A percentile compares a stretch with the other conserved stretches of the same genome.
These are phyloP conservation scores for Heterodera carotae DNA, from an alignment of 1,140 invertebrate species.

Conservation along the genomic window DNA sequence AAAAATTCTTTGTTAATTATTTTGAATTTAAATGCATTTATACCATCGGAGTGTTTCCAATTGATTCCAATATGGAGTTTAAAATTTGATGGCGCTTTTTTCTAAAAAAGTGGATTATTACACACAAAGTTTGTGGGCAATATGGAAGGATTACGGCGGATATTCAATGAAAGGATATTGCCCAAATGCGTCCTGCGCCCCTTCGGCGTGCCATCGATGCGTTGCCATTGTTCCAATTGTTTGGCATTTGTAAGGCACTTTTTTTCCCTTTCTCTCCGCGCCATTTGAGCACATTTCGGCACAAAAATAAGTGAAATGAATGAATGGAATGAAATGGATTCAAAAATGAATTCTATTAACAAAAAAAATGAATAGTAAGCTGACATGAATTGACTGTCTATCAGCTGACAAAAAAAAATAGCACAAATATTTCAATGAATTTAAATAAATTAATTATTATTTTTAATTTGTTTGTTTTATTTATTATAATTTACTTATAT, in stretches of 20 bases:
- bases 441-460: neutral
- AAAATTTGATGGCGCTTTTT: conserved; percentile 69
- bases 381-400: no score
- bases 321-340: no score
- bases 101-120: conserved; percentile 33
- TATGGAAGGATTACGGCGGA: conserved; percentile 24
- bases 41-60: conserved; percentile 90
- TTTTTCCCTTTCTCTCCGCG: neutral
- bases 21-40: neutral
- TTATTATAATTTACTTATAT: neutral
- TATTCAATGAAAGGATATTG: conserved; percentile 42
- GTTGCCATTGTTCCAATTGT: no score
- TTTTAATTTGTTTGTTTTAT: neutral
- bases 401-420: no score
- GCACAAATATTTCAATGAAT: no score
- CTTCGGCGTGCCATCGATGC: conserved; percentile 44
- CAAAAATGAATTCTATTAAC: no score
- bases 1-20: conserved; percentile 5
- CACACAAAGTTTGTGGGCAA: neutral
- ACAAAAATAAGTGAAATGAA: neutral
- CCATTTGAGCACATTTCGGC: neutral
- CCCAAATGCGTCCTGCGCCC: conserved; percentile 46
- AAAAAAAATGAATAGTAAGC: no score
- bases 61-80: conserved; percentile 79
- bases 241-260: neutral